Evolutionary conservation across 2,797 vertebrate genomes (phyloP), one percentile per base, ranked within the genome.

Genomic region (Poeciliopsis infans): DNA sequence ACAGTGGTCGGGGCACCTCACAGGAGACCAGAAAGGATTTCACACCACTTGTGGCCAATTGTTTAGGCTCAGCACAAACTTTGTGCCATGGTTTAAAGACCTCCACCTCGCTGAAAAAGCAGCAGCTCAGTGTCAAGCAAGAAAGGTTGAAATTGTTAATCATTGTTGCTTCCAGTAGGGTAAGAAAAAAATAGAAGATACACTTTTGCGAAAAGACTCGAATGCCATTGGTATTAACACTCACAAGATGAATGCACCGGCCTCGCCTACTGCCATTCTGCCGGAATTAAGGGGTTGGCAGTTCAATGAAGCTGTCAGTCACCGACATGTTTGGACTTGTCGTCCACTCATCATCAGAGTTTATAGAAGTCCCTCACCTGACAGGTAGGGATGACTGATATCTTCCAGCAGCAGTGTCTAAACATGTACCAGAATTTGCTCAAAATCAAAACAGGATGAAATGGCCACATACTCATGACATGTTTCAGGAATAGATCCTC

Each of bases 331-430:
- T 94, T 91, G 88, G 94, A 93, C 92, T 91, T 94, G 95, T 96
- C 95, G 92, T 92, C 87, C 93, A 93, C 95, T 95, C 91, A 96
- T 94, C 95, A 96, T 95, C 93, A 59, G 87, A 95, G 89, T 96
- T 96, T 96, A 96, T 95, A 95, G 95, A 96, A 96, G 94, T 95
- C 92, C 93, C 93, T 95, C 87, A 87, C 86, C 81, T 90, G 90
- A 90, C 93, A 93, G 87, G 84, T 93, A 36, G 80, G 88, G 79
- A 88, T 93, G 92, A 92, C 88, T 88, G 93, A 93, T 92, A 91
- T 87, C 86, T 88, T 84, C 81, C 88, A 90, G 85, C 77, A 81
- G 89, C 76, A 55, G 83, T 94, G 93, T 77, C 91, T 96, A 96
- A 92, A 96, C 95, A 95, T 89, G 94, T 85, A 80, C 88, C 84